These are phyloP conservation scores for Drosophila orena DNA, from an alignment of 1,140 invertebrate species.

Conservation along the genomic window DNA sequence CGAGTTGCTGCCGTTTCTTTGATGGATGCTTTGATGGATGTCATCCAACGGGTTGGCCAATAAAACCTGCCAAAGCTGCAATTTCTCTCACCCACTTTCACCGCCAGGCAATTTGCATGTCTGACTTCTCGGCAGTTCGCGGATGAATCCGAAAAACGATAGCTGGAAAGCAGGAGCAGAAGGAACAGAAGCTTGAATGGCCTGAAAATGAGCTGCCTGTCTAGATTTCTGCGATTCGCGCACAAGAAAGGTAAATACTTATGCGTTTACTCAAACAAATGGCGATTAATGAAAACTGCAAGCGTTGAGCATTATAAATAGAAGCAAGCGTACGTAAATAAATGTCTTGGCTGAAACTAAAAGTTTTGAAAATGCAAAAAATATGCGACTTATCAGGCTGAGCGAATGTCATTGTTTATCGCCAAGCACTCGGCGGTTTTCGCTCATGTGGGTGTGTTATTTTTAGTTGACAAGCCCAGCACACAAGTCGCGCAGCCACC, in stretches of 20 bases:
- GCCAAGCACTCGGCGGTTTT: constrained; percentile 3
- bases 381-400: constrained; percentile 30
- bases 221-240: too few species aligned
- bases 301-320: constrained; percentile 18
- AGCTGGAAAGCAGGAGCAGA: constrained; percentile 7
- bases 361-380: background rate
- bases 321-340: constrained; percentile 15
- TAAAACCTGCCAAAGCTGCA: constrained; percentile 16
- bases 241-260: too few species aligned
- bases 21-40: constrained; percentile 40
- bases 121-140: constrained; percentile 19
- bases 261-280: background rate
- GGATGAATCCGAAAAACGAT: constrained; percentile 26
- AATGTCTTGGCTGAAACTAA: constrained; percentile 17
- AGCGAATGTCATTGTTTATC: constrained; percentile 32
- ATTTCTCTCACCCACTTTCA: constrained; percentile 29
- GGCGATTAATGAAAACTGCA: constrained; percentile 21
- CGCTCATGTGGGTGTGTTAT: constrained; percentile 20
- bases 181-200: background rate
- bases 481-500: constrained; percentile 1
- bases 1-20: constrained; percentile 44
- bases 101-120: constrained; percentile 28
- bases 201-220: too few species aligned
- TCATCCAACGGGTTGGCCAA: constrained; percentile 15
- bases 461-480: constrained; percentile 26